Conservation (phyloP, 2,113 vertebrate genomes). For the Arizona elegans region DNA sequence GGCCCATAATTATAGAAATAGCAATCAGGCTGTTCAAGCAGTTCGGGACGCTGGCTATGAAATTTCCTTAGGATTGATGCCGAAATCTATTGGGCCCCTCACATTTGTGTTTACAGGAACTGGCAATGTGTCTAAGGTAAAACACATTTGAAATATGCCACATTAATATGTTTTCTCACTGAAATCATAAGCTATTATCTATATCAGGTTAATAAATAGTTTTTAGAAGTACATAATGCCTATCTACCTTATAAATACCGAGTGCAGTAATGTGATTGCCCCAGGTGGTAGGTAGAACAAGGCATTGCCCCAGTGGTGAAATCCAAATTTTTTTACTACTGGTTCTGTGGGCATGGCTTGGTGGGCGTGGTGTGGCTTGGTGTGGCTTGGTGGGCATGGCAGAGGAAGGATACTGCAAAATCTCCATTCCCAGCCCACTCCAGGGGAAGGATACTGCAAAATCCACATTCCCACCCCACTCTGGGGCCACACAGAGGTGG, state of each 20-base stretch:
- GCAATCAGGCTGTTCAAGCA: conserved; percentile 94
- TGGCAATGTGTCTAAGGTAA: conserved; percentile 96
- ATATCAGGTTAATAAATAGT: neutral
- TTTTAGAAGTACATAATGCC: neutral
- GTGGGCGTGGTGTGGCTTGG: too few relatives aligned
- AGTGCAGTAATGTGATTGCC: neutral
- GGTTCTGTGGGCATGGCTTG: too few relatives aligned
- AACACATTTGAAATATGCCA: neutral
- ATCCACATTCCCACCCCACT: too few relatives aligned
- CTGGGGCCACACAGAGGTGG: too few relatives aligned
- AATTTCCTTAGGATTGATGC: conserved; percentile 95
- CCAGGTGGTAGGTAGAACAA: neutral
- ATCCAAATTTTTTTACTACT: too few relatives aligned
- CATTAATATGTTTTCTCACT: neutral
- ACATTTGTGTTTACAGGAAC: conserved; percentile 98
- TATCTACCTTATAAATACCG: neutral
- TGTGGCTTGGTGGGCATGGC: too few relatives aligned
- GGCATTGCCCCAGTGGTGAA: too few relatives aligned
- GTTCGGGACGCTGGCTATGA: conserved; percentile 97
- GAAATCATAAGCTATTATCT: neutral
- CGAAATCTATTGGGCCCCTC: conserved; percentile 91
- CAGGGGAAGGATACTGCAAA: too few relatives aligned
- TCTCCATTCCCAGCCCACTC: too few relatives aligned
- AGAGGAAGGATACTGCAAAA: too few relatives aligned
- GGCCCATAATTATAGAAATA: conserved; percentile 97